Evolutionary conservation across 2,113 vertebrate genomes (phyloP).

Genomic region (Actenoides lindsayi): DNA sequence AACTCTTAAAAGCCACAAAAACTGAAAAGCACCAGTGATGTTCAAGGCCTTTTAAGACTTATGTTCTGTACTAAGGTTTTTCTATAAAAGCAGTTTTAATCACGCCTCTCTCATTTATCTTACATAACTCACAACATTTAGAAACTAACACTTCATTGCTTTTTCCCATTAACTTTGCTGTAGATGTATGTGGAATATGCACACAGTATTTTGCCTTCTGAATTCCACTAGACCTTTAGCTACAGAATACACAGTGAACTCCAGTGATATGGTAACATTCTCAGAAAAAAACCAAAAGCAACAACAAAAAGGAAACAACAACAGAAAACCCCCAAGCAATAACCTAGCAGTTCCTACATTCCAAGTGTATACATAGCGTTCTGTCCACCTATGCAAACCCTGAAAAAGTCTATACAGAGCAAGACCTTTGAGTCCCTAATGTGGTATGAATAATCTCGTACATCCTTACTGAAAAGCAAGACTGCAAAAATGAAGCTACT

Average conservation of each 20-base stretch:
- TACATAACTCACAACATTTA: background rate
- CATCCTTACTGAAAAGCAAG: background rate
- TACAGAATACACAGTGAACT: background rate
- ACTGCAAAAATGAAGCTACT: slow-evolving; percentile 68
- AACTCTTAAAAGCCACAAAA: background rate
- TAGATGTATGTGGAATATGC: background rate
- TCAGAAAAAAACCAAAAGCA: background rate
- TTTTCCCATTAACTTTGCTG: background rate
- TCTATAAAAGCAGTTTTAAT: background rate
- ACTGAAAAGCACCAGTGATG: too few species aligned
- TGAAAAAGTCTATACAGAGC: background rate
- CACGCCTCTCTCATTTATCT: background rate
- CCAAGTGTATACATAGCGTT: background rate
- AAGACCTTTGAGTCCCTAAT: background rate
- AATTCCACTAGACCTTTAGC: background rate
- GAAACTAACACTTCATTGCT: background rate
- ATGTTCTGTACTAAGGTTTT: background rate
- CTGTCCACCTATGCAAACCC: background rate
- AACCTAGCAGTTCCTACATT: background rate
- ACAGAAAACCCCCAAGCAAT: background rate
- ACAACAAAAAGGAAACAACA: background rate
- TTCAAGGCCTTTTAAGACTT: background rate
- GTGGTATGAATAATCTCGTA: background rate
- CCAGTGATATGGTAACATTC: background rate
- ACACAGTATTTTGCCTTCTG: background rate